Evolutionary conservation across 2,888 invertebrate genomes (phyloP).

Genomic region (Harmothoe impar): DNA sequence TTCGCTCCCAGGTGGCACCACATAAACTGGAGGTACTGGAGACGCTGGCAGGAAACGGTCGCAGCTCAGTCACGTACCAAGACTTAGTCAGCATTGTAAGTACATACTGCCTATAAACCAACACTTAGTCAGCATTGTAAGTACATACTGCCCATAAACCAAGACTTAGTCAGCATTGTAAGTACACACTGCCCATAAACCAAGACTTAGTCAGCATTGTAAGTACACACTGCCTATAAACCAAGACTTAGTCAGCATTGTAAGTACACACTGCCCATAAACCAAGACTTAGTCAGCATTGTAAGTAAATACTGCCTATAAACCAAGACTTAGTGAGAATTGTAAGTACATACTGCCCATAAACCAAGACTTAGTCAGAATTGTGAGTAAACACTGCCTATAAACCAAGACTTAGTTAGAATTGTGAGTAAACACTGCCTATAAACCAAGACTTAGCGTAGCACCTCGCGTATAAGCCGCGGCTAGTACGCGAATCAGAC

Average conservation of each 20-base stretch:
- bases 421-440: constrained; percentile 26
- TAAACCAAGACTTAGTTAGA: constrained; percentile 52
- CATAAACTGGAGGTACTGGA: constrained; percentile 57
- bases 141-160: too few relatives aligned
- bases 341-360: too few relatives aligned
- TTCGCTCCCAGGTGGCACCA: constrained; percentile 51
- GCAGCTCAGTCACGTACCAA: constrained; percentile 31
- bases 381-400: too few relatives aligned
- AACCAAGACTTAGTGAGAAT: too few relatives aligned
- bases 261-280: constrained; percentile 2
- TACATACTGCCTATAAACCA: not conserved
- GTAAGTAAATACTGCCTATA: too few relatives aligned
- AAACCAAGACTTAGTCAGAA: too few relatives aligned
- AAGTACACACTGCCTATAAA: not conserved
- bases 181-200: too few relatives aligned
- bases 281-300: too few relatives aligned
- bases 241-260: constrained; percentile 50
- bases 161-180: too few relatives aligned
- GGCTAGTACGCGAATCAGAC: too few relatives aligned
- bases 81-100: constrained; percentile 58
- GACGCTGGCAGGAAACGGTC: constrained; percentile 43
- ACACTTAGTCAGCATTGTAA: not conserved
- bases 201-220: constrained; percentile 50
- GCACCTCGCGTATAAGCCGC: too few relatives aligned
- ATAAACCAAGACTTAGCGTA: too few relatives aligned